These are phyloP conservation scores for Cloeon dipterum DNA, from an alignment of 2,888 invertebrate species.

Conservation along the genomic window DNA sequence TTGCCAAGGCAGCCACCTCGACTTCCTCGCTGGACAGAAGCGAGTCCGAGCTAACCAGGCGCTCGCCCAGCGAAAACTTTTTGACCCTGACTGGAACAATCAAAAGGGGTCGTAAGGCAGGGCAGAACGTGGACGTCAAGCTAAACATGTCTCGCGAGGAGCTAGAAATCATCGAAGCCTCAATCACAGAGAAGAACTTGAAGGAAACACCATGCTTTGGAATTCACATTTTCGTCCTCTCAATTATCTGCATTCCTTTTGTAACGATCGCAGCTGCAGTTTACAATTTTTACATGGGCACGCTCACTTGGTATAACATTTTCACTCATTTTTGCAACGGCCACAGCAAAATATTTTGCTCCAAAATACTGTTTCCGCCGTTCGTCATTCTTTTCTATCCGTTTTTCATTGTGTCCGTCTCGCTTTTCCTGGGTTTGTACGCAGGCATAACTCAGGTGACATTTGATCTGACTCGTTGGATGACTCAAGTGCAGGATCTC, in stretches of 20 bases:
- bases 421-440: conserved; percentile 38
- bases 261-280: conserved; percentile 34
- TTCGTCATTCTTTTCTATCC: conserved; percentile 44
- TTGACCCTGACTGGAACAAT: too few species aligned
- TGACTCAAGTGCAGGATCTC: conserved; percentile 43
- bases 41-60: too few species aligned
- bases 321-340: conserved; percentile 32
- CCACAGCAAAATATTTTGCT: neutral
- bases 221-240: conserved; percentile 37
- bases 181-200: conserved; percentile 31
- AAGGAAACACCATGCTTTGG: conserved; percentile 30
- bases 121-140: conserved; percentile 45
- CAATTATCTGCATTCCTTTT: conserved; percentile 38
- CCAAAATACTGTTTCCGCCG: conserved; percentile 36
- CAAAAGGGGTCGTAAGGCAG: conserved; percentile 44
- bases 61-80: too few species aligned
- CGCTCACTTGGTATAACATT: conserved; percentile 53
- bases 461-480: conserved; percentile 41
- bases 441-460: conserved; percentile 43
- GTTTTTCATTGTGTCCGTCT: conserved; percentile 37
- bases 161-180: conserved; percentile 39
- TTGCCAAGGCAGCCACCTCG: neutral
- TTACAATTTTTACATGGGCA: conserved; percentile 51
- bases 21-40: neutral
- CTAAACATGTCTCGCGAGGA: conserved; percentile 48